Percentiles rank a stretch among this genome's conserved stretches.
phyloP scores from a whole-genome alignment of 2,113 vertebrate species.

The Solea solea region DNA sequence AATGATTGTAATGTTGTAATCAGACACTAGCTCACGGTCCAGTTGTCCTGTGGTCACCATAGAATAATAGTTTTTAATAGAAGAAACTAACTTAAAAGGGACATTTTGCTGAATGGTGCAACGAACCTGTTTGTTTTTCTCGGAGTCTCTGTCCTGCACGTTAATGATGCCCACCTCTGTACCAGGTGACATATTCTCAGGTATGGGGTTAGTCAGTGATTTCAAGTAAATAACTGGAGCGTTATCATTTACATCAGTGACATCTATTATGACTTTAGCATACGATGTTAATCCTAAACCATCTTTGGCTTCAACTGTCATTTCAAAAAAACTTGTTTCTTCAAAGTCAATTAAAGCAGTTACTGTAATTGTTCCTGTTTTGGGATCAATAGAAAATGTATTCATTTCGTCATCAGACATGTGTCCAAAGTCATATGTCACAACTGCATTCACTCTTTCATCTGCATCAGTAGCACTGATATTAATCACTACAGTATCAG shows the following conservation, averaged over 20 bases:
- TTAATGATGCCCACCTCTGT: conserved; percentile 83
- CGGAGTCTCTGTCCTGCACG: conserved; percentile 79
- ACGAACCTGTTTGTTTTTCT: conserved; percentile 78
- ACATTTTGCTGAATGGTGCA: conserved; percentile 66
- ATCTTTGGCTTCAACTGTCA: conserved; percentile 77
- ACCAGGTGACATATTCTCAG: conserved; percentile 71
- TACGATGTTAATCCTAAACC: conserved; percentile 70
- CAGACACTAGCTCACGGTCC: conserved; percentile 58
- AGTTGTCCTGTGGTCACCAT: conserved; percentile 62
- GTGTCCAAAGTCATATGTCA: conserved; percentile 59
- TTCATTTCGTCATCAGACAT: conserved; percentile 35
- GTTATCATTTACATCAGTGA: conserved; percentile 84
- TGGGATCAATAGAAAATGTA: conserved; percentile 36
- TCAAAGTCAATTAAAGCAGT: conserved; percentile 53
- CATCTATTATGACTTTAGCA: conserved; percentile 76
- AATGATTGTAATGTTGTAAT: no score
- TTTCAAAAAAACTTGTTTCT: conserved; percentile 60
- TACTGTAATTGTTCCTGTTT: conserved; percentile 53
- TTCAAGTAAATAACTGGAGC: conserved; percentile 74
- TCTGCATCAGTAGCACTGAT: conserved; percentile 74
- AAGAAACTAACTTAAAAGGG: conserved; percentile 80
- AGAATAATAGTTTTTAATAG: conserved; percentile 76
- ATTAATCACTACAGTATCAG: conserved; percentile 35
- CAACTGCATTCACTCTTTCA: conserved; percentile 62
- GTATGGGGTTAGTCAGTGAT: conserved; percentile 65